Evolutionary conservation across 1,140 invertebrate genomes (phyloP).

Genomic region (Drosophila melanica): DNA sequence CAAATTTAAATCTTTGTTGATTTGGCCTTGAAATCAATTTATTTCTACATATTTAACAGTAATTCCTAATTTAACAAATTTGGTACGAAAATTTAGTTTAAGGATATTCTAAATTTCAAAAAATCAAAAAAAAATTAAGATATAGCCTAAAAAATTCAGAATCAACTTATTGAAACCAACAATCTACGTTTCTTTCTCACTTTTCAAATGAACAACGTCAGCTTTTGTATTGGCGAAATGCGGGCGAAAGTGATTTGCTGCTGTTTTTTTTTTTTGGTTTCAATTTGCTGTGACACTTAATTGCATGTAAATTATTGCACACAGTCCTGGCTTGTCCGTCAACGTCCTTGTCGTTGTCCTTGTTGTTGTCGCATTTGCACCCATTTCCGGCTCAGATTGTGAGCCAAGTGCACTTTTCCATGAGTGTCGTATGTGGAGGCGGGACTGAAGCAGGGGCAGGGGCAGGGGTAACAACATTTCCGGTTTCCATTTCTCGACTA

Average conservation of each 20-base stretch:
- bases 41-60: no score
- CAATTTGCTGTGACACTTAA: conserved; percentile 65
- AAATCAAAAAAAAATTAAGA: no score
- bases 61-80: no score
- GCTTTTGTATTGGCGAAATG: conserved; percentile 3
- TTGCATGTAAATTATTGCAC: conserved; percentile 77
- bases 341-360: background rate
- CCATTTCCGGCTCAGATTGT: conserved; percentile 56
- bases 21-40: no score
- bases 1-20: no score
- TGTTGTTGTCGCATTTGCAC: conserved; percentile 66
- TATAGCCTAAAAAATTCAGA: no score
- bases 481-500: conserved; percentile 77
- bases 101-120: no score
- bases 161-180: no score
- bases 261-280: background rate
- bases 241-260: conserved; percentile 38
- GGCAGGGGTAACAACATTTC: conserved; percentile 66
- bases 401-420: conserved; percentile 15
- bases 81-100: no score
- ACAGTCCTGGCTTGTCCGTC: background rate
- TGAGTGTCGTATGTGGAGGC: background rate
- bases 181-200: no score
- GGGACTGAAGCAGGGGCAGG: no score
- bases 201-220: background rate